phyloP scores from a whole-genome alignment of 1,140 invertebrate genomes.

The Drosophila leontia region DNA sequence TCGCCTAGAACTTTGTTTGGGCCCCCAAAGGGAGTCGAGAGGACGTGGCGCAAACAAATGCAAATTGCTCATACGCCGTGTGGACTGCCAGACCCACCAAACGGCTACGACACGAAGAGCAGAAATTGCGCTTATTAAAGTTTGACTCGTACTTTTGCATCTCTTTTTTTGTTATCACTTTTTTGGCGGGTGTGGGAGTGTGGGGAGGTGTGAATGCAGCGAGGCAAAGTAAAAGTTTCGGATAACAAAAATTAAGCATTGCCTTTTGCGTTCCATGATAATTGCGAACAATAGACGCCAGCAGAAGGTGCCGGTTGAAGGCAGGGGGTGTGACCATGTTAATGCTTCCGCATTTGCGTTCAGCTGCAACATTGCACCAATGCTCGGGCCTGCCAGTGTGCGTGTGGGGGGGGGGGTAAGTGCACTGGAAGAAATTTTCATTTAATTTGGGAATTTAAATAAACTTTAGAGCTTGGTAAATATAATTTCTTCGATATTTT shows the following conservation, averaged over 20 bases:
- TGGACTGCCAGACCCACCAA: slow-evolving; percentile 41
- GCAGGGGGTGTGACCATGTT: slow-evolving; percentile 44
- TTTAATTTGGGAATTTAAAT: background rate
- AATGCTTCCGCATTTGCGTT: slow-evolving; percentile 70
- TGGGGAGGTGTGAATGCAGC: slow-evolving; percentile 26
- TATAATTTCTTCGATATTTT: background rate
- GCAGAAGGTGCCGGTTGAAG: slow-evolving; percentile 14
- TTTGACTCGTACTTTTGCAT: slow-evolving; percentile 69
- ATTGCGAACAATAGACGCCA: slow-evolving; percentile 76
- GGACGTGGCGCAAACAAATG: slow-evolving; percentile 50
- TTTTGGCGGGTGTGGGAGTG: background rate
- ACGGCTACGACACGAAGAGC: slow-evolving; percentile 44
- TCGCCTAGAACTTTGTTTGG: slow-evolving; percentile 48
- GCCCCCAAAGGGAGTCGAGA: slow-evolving; percentile 4
- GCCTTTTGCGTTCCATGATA: slow-evolving; percentile 70
- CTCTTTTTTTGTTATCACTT: slow-evolving; percentile 21
- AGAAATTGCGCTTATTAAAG: slow-evolving; percentile 76
- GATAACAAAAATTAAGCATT: slow-evolving; percentile 80
- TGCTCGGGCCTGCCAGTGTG: background rate
- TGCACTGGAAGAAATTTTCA: background rate
- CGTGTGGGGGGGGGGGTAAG: slow-evolving; percentile 12
- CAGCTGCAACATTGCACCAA: slow-evolving; percentile 59
- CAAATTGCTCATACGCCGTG: slow-evolving; percentile 75
- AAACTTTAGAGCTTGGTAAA: background rate
- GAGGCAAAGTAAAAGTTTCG: slow-evolving; percentile 62